A percentile compares a stretch with the other conserved stretches of the same genome.
phyloP scores from a whole-genome alignment of 2,797 vertebrate species.

The Hephaestus fuliginosus region DNA sequence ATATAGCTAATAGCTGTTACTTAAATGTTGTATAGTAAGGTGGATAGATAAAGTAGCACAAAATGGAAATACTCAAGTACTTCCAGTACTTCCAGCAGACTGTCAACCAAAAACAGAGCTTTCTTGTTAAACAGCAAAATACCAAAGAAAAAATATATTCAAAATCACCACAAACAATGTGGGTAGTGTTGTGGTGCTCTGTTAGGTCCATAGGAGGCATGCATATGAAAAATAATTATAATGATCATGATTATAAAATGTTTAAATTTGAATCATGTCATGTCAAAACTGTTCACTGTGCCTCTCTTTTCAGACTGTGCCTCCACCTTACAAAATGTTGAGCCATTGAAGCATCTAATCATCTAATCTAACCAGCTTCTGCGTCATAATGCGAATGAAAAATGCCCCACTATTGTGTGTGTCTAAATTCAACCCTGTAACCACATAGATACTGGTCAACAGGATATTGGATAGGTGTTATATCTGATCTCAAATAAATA shows the following conservation, averaged over 20 bases:
- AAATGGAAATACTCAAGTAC: neutral
- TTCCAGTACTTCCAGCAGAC: no score
- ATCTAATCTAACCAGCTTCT: slow-evolving; percentile 7
- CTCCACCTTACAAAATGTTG: slow-evolving; percentile 13
- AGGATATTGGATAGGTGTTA: slow-evolving; percentile 72
- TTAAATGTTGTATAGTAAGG: neutral
- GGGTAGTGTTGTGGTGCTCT: no score
- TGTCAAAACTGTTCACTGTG: neutral
- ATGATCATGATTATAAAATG: neutral
- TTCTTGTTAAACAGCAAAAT: neutral
- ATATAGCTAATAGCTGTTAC: neutral
- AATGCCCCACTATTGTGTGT: slow-evolving; percentile 39
- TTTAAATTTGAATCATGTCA: neutral
- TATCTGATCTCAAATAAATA: slow-evolving; percentile 69
- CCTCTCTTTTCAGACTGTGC: neutral
- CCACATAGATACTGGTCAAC: slow-evolving; percentile 45
- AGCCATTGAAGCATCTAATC: slow-evolving; percentile 30
- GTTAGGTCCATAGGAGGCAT: neutral
- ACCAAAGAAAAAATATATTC: neutral
- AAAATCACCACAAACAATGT: neutral
- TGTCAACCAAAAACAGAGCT: no score
- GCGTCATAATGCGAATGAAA: slow-evolving; percentile 51
- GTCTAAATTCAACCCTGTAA: slow-evolving; percentile 26
- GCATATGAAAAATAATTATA: no score
- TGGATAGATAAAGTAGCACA: neutral